phyloP scores from a whole-genome alignment of 2,113 vertebrate species.

The Percina caprodes region DNA sequence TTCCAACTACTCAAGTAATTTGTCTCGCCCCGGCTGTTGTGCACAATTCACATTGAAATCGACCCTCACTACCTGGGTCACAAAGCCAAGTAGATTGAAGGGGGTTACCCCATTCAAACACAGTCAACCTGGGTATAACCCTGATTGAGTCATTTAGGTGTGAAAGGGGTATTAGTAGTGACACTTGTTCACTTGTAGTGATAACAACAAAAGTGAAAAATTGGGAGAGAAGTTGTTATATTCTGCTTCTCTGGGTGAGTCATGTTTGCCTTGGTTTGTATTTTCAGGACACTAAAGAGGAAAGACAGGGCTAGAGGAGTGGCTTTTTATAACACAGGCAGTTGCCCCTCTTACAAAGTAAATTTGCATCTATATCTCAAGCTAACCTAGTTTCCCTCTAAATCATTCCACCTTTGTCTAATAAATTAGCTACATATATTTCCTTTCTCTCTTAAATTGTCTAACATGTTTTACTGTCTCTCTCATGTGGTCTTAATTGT shows the following conservation, averaged over 20 bases:
- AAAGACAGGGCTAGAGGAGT: background rate
- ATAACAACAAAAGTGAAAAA: background rate
- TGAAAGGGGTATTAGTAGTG: background rate
- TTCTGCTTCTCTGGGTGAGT: background rate
- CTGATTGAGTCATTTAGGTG: too few species aligned
- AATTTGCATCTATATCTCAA: background rate
- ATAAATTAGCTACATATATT: background rate
- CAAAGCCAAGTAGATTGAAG: too few species aligned
- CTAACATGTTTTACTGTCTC: background rate
- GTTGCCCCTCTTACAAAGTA: constrained; percentile 1
- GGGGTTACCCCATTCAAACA: too few species aligned
- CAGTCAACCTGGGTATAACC: too few species aligned
- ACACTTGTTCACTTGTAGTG: background rate
- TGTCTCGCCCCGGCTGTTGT: too few species aligned
- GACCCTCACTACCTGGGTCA: too few species aligned
- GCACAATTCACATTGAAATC: too few species aligned
- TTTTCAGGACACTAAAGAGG: constrained; percentile 16
- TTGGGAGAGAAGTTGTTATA: background rate
- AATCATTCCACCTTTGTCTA: background rate
- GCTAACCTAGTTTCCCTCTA: background rate
- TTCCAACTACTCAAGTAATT: too few species aligned
- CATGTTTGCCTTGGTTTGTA: constrained; percentile 13
- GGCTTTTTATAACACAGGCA: constrained; percentile 9
- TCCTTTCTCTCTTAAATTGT: background rate
- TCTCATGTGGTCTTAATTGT: background rate